Base-by-base conservation (phyloP, 2,888 invertebrate genomes). In the Noctua janthina region DNA sequence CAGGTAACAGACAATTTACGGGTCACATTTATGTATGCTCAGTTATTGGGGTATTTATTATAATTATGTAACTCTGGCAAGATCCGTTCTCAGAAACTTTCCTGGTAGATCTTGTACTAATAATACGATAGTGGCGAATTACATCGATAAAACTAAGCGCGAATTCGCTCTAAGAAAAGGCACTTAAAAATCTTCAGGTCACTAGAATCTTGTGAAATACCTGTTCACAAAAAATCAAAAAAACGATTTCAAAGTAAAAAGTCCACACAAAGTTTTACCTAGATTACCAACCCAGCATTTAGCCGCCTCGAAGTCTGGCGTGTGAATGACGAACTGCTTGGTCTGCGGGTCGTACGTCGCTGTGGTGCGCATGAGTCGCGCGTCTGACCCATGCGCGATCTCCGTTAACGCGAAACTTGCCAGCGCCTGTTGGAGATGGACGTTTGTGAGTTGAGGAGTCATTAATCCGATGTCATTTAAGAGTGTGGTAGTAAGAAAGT, bases 231-330 rank as follows among this genome's bases (percentile, higher is more conserved):
- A 75, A 64, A n/a, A 6, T 56, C 8, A 39, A 81, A 75, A 23
- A 39, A 56, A 2, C 2, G n/a, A 76, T 35, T n/a, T 59, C 56
- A 85, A 66, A 91, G 86, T 90, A 93, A 92, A 92, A 92, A 90
- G 91, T 68, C 94, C 92, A 92, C 92, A 89, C 90, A 88, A 88
- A 91, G 78, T 93, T 94, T 96, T 97, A 97, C 98, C 99, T 96
- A 99, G 97, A 96, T 99, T 99, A 90, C 99, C 99, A 91, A 98
- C 98, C 99, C 99, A 99, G 96, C 99, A 99, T 97, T 99, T 99
- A 76, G 99, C 99, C 15, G 99, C 99, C 95, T 99, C 98, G 96
- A 99, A 98, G 95, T 99, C 98, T 0, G 99, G 99, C 1, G 99
- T 98, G 94, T 99, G 98, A 20, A 99, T 97, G 78, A 99, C 97